Evolutionary conservation across 2,113 vertebrate species (phyloP), one percentile per base, ranked within the genome.

Genomic region (Stegostoma tigrinum): DNA sequence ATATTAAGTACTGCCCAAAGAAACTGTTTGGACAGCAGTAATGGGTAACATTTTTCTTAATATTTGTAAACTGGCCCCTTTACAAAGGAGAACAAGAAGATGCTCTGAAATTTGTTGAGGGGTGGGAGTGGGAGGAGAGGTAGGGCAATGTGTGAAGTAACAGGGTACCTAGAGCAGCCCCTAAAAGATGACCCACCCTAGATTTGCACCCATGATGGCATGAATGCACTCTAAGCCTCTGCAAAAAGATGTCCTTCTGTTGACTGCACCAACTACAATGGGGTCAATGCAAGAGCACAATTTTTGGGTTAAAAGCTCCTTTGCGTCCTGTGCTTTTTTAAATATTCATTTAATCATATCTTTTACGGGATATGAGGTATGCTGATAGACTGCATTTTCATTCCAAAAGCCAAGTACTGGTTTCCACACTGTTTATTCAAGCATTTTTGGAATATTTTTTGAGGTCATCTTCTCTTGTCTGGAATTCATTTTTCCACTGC

Each of bases 401-500:
- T 90, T 90, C 15, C 89, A 66, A 66, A 27, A 8, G 15, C 55
- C 30, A 66, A 19, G 38, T 93, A 23, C 12, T 93, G 61, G 61
- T n/a, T 93, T 34, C 55, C 89, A 21, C 55, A 66, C 89, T 64
- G 55, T n/a, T 93, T 64, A 93, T 17, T 66, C 55, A 66, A 66
- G 66, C 55, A 93, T 66, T 66, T 93, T 66, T 66, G 89, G 64
- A 38, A 66, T 93, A 91, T 66, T 66, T 61, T 66, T 66, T 34
- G 66, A 93, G 89, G 89, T 38, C 89, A 66, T 64, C n/a, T 66
- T 38, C 89, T 93, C 61, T 93, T 66, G 30, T 17, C 30, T 38
- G 89, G 89, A 93, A 93, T 93, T 66, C 38, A 38, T 10, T 93
- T 93, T n/a, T 93, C 61, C 55, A 93, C 61, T 66, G 64, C 61